Evolutionary conservation across 2,113 vertebrate genomes (phyloP), one percentile per base, ranked within the genome.

Genomic region (Calyptommatus sinebrachiatus): DNA sequence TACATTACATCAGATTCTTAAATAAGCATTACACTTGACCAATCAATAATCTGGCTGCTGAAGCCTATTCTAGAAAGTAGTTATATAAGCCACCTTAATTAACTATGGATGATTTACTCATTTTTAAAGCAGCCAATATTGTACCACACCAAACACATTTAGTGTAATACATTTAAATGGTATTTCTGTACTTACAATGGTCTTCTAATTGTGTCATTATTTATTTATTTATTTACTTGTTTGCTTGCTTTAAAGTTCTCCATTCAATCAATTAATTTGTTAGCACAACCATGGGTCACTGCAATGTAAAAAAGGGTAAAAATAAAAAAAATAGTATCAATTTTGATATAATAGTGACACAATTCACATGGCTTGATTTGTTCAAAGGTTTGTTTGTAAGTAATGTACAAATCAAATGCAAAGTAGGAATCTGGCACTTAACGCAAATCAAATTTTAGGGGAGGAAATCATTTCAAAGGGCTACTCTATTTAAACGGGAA

Each of bases 361-460:
- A 78, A 81, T 90, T 85, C 79, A 78, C 69, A 22, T 63, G 77
- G 81, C 62, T 77, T 79, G 76, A 69, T 82, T 71, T 79, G 68
- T 84, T 80, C 24, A 73, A 87, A 86, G 72, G 86, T 89, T 88
- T 69, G 68, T 84, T 84, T 84, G 76, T 67, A 78, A 81, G 50
- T 50, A 69, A 74, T 69, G 22, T 68, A 28, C 22, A 81, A 18
- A 80, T 91, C 57, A 41, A 85, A 81, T 84, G 48, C 63, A n/a
- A 73, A 82, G 81, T 80, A 75, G 84, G 86, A 89, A 88, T 85
- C 79, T 60, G 78, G 53, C 67, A 71, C 65, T 21, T 87, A 82
- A 57, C 45, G 31, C 53, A 78, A 45, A 24, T 26, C 53, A 62
- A 9, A 61, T 78, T 31, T 70, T 62, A 62, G 70, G 46, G 35